Evolutionary conservation across 2,113 vertebrate species (phyloP), one percentile per base, ranked within the genome.

Genomic region (Phalacrocorax pelagicus): DNA sequence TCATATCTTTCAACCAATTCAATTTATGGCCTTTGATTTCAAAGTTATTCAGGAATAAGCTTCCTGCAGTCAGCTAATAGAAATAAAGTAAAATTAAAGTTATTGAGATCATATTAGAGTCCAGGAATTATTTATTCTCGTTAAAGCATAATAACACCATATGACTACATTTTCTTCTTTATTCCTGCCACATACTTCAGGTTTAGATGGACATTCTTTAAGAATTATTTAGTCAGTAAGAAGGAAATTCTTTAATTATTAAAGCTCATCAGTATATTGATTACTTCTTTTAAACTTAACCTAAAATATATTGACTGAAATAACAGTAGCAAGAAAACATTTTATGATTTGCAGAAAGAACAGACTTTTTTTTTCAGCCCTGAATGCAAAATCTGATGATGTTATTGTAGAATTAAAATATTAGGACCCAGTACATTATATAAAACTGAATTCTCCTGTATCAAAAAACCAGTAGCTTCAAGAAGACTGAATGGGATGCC

Each of bases 41-140:
- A 73, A 75, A 89, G 29, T 80, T 86, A 51, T 91, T 86, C 44
- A 59, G 49, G 72, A 88, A 71, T 47, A 86, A 91, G 44, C 32
- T 82, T 94, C 77, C 69, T 81, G 67, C 63, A 91, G 71, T 72
- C 49, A 75, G 22, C 17, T 88, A 91, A 90, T 94, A 88, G 88
- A 90, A 94, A 63, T 81, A 84, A 90, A 87, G 73, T 73, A 91
- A 81, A 80, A 70, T 15, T 69, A 67, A 90, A 70, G 20, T 49
- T 90, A 77, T 16, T 77, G 67, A 91, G 81, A 86, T 86, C 36
- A 32, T 91, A 91, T 72, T 87, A 87, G 62, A 83, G 15, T 73
- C 9, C 1, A 52, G 29, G 69, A 83, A 59, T 84, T 80, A 38
- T 81, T 89, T 63, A 18, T 44, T 69, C 29, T 73, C 9, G 8